These are phyloP conservation scores for Anabacerthia variegaticeps DNA, from an alignment of 2,797 vertebrate genomes.

Conservation along the genomic window DNA sequence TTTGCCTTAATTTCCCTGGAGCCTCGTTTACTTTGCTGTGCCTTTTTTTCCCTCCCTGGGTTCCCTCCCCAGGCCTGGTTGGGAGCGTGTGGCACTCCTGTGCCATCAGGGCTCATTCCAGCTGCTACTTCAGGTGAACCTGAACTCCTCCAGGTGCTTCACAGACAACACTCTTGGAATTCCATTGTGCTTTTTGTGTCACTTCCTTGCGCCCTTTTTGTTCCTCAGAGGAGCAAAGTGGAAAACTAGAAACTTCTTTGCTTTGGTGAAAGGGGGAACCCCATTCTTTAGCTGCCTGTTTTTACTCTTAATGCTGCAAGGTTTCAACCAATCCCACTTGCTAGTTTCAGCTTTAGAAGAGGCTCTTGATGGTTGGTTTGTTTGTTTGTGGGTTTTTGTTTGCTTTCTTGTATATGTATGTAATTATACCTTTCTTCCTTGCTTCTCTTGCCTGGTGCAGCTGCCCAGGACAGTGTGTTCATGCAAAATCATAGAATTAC, in stretches of 20 bases:
- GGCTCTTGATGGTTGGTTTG: not conserved
- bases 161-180: rapidly evolving
- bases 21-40: not conserved
- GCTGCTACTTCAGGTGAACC: too few species aligned
- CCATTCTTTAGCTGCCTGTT: not conserved
- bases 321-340: not conserved
- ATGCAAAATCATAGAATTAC: not conserved
- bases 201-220: not conserved
- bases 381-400: not conserved
- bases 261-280: too few species aligned
- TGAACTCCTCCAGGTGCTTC: too few species aligned
- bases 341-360: not conserved
- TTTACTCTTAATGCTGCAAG: not conserved
- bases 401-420: not conserved
- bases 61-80: not conserved
- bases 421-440: not conserved
- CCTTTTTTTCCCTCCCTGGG: not conserved
- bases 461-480: not conserved
- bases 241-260: not conserved
- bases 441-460: not conserved
- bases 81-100: not conserved
- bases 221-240: not conserved
- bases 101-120: rapidly evolving
- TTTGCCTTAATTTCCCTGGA: conserved; percentile 53
- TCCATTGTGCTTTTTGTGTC: rapidly evolving